Evolutionary conservation across 2,113 vertebrate genomes (phyloP).

Genomic region (Scophthalmus maximus): DNA sequence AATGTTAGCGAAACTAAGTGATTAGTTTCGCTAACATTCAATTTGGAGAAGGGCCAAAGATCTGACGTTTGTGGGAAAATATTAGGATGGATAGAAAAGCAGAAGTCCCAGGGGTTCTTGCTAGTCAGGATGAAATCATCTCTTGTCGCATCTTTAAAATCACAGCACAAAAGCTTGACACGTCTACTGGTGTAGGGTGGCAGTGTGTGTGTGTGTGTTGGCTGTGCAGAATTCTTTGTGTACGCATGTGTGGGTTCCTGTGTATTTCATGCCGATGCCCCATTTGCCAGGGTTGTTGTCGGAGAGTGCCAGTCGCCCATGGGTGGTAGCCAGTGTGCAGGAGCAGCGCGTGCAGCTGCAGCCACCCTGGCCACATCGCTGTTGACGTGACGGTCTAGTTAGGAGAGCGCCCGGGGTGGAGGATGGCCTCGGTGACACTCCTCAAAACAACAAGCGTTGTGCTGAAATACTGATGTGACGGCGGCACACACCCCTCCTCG

Average conservation of each 20-base stretch:
- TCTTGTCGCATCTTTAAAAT: slow-evolving; percentile 18
- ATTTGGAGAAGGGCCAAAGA: too few relatives aligned
- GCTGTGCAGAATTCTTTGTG: neutral
- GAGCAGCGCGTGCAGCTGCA: slow-evolving; percentile 50
- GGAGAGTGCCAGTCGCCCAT: slow-evolving; percentile 46
- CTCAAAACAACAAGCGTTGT: slow-evolving; percentile 37
- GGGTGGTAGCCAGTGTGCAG: slow-evolving; percentile 31
- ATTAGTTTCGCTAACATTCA: too few relatives aligned
- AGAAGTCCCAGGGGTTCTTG: neutral
- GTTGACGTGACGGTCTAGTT: slow-evolving; percentile 54
- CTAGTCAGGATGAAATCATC: slow-evolving; percentile 45
- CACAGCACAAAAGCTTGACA: slow-evolving; percentile 37
- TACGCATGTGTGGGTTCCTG: slow-evolving; percentile 1
- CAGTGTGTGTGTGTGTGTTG: slow-evolving; percentile 27
- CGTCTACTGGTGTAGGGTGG: slow-evolving; percentile 42
- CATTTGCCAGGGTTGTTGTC: slow-evolving; percentile 32
- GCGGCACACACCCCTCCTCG: slow-evolving; percentile 22
- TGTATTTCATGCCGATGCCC: slow-evolving; percentile 16
- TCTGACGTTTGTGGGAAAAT: neutral
- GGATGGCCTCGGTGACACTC: slow-evolving; percentile 41
- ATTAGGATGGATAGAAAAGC: neutral
- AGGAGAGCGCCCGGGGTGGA: slow-evolving; percentile 24
- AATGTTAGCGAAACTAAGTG: too few relatives aligned
- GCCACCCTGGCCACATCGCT: slow-evolving; percentile 14
- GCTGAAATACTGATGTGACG: slow-evolving; percentile 59